Base-by-base conservation (phyloP, 2,888 invertebrate species). In the Rotaria magnacalcarata region DNA sequence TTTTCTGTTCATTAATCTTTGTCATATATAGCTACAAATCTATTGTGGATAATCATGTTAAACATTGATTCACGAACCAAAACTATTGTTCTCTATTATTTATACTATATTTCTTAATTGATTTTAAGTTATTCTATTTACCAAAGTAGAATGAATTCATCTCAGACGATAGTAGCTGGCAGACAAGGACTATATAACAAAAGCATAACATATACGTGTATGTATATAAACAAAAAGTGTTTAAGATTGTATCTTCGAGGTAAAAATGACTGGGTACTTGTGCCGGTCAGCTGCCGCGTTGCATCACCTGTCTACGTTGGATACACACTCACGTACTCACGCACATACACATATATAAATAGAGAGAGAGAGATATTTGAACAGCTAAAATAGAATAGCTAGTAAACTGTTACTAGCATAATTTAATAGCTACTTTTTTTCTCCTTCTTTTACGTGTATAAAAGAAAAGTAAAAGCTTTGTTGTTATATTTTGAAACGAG, bases 161-260 rank as follows among this genome's bases (percentile, higher is more conserved):
- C 67, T 67, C 67, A 67, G 34, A 34, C 58, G n/a, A 34, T 67
- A 8, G 67, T 67, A 5, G 34, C 67, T 67, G 34, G 34, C 16
- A 34, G 67, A 67, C 34, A 27, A 67, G 14, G 67, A 34, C 67
- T 67, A 41, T 16, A 10, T 34, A 34, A 67, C 67, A 67, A 67
- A 19, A 34, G 34, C 27, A 67, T 67, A 67, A 67, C 67, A 19
- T 67, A 16, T 67, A 67, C 11, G 11, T 47, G 4, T 52, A 52
- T 16, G 16, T 52, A 52, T 14, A 52, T 19, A 67, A 67, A 67
- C 67, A 67, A 67, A 67, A 67, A 16, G 34, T 67, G 34, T 34
- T 67, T 67, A 67, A 67, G 67, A 67, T 67, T 67, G 67, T 67
- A 34, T 67, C 67, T 34, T 16, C 67, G 34, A 67, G 34, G 34